Evolutionary conservation across 2,888 invertebrate genomes (phyloP).

Genomic region (Volucella inflata): DNA sequence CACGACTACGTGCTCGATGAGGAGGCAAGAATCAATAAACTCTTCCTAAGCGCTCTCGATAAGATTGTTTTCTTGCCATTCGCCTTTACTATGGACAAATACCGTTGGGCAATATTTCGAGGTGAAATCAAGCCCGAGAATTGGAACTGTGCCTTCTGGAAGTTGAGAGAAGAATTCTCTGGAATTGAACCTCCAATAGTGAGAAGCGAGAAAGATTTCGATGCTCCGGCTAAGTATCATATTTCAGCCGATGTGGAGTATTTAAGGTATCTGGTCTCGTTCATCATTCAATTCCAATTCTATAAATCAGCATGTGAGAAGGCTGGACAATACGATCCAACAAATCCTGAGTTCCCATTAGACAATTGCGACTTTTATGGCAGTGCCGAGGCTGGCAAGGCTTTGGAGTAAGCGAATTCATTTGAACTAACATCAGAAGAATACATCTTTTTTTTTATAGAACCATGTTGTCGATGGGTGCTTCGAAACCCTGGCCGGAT

Average conservation of each 20-base stretch:
- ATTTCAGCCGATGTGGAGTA: conserved; percentile 89
- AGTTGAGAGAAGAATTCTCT: conserved; percentile 86
- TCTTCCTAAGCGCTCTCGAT: conserved; percentile 88
- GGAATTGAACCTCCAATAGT: conserved; percentile 88
- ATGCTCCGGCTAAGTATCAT: conserved; percentile 91
- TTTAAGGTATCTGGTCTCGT: conserved; percentile 90
- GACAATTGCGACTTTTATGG: conserved; percentile 94
- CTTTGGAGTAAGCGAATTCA: conserved; percentile 85
- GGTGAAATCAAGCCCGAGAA: conserved; percentile 86
- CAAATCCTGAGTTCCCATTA: conserved; percentile 87
- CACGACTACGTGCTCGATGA: conserved; percentile 87
- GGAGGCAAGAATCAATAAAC: conserved; percentile 87
- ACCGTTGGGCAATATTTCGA: conserved; percentile 89
- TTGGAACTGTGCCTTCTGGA: conserved; percentile 89
- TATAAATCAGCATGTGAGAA: conserved; percentile 89
- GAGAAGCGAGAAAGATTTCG: conserved; percentile 88
- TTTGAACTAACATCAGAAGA: no score
- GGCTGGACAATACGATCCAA: conserved; percentile 91
- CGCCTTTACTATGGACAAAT: conserved; percentile 88
- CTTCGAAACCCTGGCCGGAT: conserved; percentile 92
- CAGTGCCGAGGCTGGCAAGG: conserved; percentile 90
- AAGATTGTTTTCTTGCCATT: conserved; percentile 90
- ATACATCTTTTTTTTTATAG: conserved; percentile 81
- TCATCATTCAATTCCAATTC: conserved; percentile 92
- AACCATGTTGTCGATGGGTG: conserved; percentile 89